phyloP scores from a whole-genome alignment of 2,113 vertebrate genomes.

The Sinocyclocheilus anophthalmus region DNA sequence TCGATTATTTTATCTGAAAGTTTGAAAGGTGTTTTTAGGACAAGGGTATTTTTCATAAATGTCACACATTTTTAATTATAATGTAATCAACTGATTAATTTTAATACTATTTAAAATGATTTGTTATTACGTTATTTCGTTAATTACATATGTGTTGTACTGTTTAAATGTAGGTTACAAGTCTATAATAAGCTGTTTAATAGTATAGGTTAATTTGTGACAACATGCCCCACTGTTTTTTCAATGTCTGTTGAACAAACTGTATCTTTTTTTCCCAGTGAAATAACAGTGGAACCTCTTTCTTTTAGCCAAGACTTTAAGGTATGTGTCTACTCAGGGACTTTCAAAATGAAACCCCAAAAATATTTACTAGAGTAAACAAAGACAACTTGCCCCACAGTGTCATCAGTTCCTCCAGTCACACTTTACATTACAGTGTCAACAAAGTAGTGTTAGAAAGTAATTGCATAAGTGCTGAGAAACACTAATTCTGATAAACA shows the following conservation, averaged over 20 bases:
- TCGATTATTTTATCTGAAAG: background rate
- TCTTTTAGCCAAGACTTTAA: background rate
- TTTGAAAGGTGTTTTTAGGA: background rate
- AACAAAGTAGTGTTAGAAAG: background rate
- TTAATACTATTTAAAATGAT: background rate
- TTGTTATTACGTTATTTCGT: background rate
- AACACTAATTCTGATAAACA: slow-evolving; percentile 27
- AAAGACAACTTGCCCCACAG: background rate
- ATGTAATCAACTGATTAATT: background rate
- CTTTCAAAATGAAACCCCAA: background rate
- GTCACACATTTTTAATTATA: background rate
- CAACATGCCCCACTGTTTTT: background rate
- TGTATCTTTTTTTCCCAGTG: background rate
- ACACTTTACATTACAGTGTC: background rate
- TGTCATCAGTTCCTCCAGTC: background rate
- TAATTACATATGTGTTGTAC: background rate
- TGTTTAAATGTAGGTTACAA: background rate
- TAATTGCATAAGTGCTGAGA: background rate
- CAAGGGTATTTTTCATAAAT: background rate
- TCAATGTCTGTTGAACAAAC: background rate
- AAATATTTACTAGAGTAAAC: background rate
- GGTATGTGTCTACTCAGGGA: background rate
- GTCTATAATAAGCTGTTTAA: background rate
- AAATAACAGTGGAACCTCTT: background rate
- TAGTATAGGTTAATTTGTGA: background rate